Evolutionary conservation across 2,797 vertebrate genomes (phyloP).

Genomic region (Corythornis leucogaster): DNA sequence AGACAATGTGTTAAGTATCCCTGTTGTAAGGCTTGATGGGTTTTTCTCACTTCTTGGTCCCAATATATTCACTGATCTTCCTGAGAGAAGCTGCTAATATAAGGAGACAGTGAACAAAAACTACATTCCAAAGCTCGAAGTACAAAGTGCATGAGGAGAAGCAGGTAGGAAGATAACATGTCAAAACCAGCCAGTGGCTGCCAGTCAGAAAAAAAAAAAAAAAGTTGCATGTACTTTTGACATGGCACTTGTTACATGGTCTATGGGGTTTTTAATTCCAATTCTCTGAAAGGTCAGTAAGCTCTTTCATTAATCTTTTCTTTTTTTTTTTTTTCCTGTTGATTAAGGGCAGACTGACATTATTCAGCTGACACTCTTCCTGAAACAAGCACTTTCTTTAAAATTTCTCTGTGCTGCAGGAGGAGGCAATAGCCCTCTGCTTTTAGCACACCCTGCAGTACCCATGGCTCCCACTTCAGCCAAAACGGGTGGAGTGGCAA

Average conservation of each 20-base stretch:
- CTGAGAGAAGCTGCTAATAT: constrained; percentile 43
- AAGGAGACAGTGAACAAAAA: constrained; percentile 55
- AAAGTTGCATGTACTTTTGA: not conserved
- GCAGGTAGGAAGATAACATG: constrained; percentile 12
- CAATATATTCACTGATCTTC: not conserved
- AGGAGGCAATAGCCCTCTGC: not conserved
- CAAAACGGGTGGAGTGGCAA: not conserved
- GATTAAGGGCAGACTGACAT: not conserved
- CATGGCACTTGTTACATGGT: rapidly evolving
- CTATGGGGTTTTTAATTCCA: not conserved
- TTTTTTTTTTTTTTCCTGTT: not conserved
- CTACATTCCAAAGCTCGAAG: constrained; percentile 69
- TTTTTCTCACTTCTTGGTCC: not conserved
- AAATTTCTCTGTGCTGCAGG: not conserved
- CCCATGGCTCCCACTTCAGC: not conserved
- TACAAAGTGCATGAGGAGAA: constrained; percentile 55
- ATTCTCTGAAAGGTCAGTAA: not conserved
- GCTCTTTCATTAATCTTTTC: not conserved
- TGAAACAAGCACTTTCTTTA: not conserved
- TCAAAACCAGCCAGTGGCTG: not conserved
- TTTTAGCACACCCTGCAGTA: not conserved
- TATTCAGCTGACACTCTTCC: not conserved
- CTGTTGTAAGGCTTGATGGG: not conserved
- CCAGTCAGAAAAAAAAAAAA: not conserved
- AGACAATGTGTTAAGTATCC: not conserved